A percentile compares a stretch with the other conserved stretches of the same genome.
Conservation (phyloP, 2,888 invertebrate species). For the Melipona bicolor region DNA sequence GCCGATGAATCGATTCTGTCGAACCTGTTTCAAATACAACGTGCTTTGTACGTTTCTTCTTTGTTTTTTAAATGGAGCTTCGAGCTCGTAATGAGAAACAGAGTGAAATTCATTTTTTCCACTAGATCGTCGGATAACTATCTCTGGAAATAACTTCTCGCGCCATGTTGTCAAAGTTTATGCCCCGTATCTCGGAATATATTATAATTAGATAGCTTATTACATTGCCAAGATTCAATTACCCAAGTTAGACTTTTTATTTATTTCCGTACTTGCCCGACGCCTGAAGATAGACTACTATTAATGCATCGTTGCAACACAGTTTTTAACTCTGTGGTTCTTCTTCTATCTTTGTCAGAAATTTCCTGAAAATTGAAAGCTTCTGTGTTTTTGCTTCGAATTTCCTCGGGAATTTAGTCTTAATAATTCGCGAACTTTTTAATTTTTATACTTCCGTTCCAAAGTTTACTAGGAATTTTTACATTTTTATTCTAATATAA, state of each 20-base stretch:
- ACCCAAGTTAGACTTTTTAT: neutral
- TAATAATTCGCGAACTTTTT: too few species aligned
- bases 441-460: too few species aligned
- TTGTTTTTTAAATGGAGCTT: neutral
- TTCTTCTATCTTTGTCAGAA: neutral
- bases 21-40: neutral
- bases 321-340: neutral
- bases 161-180: too few species aligned
- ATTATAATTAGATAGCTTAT: neutral
- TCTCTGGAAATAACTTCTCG: neutral
- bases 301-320: neutral
- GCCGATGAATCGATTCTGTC: neutral
- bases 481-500: too few species aligned
- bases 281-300: neutral
- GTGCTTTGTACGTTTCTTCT: neutral
- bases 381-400: too few species aligned
- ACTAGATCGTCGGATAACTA: neutral
- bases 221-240: neutral
- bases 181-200: neutral
- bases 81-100: constrained; percentile 1
- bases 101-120: neutral
- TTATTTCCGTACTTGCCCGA: neutral
- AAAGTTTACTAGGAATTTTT: too few species aligned
- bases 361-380: neutral
- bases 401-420: too few species aligned